Evolutionary conservation across 2,888 invertebrate genomes (phyloP).

Genomic region (Vannuccia rotundouncinata): DNA sequence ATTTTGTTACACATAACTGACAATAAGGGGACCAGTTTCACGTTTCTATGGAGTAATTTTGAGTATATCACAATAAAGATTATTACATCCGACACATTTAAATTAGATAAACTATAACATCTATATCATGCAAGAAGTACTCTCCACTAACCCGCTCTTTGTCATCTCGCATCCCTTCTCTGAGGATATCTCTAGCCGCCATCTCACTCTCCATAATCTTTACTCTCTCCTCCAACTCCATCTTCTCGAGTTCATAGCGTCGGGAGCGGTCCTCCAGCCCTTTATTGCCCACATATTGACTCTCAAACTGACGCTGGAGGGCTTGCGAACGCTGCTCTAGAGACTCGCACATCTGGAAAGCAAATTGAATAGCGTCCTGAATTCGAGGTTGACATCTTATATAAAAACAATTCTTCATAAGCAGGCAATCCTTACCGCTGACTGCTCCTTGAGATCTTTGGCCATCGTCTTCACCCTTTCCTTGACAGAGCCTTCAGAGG

Average conservation of each 20-base stretch:
- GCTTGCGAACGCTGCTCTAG: background rate
- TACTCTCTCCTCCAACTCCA: background rate
- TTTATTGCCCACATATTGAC: background rate
- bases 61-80: too few species aligned
- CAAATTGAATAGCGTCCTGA: too few species aligned
- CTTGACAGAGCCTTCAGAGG: background rate
- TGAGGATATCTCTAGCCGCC: background rate
- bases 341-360: too few species aligned
- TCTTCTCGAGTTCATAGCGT: background rate
- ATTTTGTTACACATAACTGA: too few species aligned
- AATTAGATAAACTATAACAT: too few species aligned
- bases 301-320: background rate
- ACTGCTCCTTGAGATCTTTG: background rate
- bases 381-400: too few species aligned
- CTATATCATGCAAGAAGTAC: too few species aligned
- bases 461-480: background rate
- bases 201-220: background rate
- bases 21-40: too few species aligned
- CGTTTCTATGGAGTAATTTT: too few species aligned
- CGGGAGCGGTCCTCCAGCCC: background rate
- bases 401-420: too few species aligned
- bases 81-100: too few species aligned
- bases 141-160: background rate
- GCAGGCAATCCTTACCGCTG: background rate
- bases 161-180: background rate